These are phyloP conservation scores for Yponomeuta plumbellus DNA, from an alignment of 2,888 invertebrate species.

Conservation along the genomic window DNA sequence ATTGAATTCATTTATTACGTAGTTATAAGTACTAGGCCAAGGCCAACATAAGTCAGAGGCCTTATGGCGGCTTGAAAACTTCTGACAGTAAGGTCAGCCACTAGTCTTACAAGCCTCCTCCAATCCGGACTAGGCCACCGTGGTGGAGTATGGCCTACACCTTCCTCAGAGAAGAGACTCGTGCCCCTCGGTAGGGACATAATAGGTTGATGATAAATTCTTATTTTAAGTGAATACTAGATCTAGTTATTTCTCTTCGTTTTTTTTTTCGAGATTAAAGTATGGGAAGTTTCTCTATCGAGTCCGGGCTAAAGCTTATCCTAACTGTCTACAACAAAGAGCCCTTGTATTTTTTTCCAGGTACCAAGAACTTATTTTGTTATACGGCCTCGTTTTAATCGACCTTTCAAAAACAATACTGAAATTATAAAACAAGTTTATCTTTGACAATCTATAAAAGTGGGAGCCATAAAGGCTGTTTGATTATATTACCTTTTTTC, in stretches of 20 bases:
- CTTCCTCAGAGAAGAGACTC: no score
- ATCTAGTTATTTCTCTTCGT: not conserved
- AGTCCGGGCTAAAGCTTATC: not conserved
- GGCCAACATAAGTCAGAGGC: no score
- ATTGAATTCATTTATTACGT: no score
- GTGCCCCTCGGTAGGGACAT: no score
- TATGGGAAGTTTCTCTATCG: not conserved
- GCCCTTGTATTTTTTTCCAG: not conserved
- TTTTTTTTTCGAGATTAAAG: not conserved
- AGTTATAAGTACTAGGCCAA: no score
- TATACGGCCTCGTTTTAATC: not conserved
- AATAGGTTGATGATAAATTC: no score
- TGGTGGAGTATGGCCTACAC: no score
- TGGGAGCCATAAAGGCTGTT: not conserved
- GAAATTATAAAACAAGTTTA: not conserved
- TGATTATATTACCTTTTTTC: not conserved
- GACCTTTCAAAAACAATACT: not conserved
- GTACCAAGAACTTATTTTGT: not conserved
- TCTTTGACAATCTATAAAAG: slow-evolving; percentile 1
- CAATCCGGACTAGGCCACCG: no score
- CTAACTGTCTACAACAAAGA: not conserved
- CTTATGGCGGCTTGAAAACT: no score
- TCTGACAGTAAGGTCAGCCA: no score
- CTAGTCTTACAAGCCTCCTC: no score
- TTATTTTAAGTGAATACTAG: no score